Conservation (phyloP, 2,797 vertebrate species). For the Pagetopsis macropterus region DNA sequence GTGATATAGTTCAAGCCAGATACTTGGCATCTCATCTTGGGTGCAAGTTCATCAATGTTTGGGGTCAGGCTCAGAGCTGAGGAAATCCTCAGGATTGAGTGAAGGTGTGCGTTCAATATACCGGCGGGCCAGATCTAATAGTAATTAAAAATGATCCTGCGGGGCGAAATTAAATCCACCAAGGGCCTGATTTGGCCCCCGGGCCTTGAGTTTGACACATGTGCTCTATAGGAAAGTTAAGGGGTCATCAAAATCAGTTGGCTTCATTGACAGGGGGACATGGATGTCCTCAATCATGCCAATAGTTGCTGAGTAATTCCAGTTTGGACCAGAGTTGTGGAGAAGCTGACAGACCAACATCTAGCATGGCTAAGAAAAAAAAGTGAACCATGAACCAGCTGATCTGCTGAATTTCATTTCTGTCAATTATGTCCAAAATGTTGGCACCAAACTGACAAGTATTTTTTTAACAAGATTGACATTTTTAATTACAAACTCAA, state of each 20-base stretch:
- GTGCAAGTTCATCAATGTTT: too few relatives aligned
- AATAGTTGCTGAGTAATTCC: neutral
- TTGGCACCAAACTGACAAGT: conserved; percentile 7
- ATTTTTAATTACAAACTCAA: conserved; percentile 42
- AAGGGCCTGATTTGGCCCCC: too few relatives aligned
- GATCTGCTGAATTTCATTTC: conserved; percentile 6
- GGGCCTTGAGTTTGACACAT: too few relatives aligned
- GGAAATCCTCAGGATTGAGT: too few relatives aligned
- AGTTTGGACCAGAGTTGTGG: neutral
- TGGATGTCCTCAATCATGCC: neutral
- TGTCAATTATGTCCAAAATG: neutral
- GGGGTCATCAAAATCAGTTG: neutral
- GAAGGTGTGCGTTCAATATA: too few relatives aligned
- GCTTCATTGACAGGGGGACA: too few relatives aligned
- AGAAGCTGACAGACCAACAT: neutral
- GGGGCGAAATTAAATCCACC: too few relatives aligned
- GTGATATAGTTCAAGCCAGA: too few relatives aligned
- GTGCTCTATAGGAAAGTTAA: neutral
- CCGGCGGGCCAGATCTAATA: too few relatives aligned
- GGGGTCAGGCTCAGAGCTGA: too few relatives aligned
- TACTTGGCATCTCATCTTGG: too few relatives aligned
- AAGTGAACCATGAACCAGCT: neutral
- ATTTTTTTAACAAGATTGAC: neutral
- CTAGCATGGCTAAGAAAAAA: neutral
- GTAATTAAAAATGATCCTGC: too few relatives aligned